Conservation (phyloP, 2,113 vertebrate species). For the Empidonax alnorum region DNA sequence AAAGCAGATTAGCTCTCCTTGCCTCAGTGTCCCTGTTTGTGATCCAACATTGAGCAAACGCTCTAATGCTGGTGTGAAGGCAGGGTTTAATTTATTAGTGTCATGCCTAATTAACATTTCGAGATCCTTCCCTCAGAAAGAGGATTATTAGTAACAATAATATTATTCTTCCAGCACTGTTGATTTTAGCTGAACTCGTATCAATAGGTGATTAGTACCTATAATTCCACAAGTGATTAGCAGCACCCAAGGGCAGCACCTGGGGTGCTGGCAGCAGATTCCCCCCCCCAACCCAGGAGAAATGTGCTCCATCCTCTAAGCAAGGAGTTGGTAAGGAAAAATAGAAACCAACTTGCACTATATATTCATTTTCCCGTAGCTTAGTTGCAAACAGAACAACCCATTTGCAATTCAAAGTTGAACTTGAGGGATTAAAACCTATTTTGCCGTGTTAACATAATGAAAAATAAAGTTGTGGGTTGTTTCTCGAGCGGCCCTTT, state of each 20-base stretch:
- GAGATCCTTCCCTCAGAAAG: not conserved
- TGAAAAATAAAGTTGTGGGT: not conserved
- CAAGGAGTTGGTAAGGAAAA: not conserved
- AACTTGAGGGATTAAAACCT: not conserved
- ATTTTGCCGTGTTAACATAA: not conserved
- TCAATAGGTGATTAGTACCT: not conserved
- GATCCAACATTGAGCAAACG: not conserved
- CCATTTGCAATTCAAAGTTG: conserved; percentile 21
- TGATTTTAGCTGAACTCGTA: not conserved
- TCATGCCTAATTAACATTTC: not conserved
- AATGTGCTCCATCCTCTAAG: not conserved
- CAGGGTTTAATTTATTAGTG: conserved; percentile 16
- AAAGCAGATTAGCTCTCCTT: not conserved
- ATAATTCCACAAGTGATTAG: not conserved
- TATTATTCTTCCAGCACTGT: not conserved
- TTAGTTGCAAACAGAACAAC: not conserved
- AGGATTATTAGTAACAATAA: not conserved
- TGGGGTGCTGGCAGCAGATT: not conserved
- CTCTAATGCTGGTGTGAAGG: not conserved
- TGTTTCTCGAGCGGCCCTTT: not conserved
- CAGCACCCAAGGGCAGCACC: fast-evolving
- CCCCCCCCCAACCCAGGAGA: not conserved
- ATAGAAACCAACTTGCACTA: not conserved
- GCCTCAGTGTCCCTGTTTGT: conserved; percentile 35
- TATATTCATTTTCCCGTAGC: not conserved